Percentiles rank a stretch among this genome's conserved stretches.
Conservation (phyloP, 2,888 invertebrate species). For the Stenodema calcarata region DNA sequence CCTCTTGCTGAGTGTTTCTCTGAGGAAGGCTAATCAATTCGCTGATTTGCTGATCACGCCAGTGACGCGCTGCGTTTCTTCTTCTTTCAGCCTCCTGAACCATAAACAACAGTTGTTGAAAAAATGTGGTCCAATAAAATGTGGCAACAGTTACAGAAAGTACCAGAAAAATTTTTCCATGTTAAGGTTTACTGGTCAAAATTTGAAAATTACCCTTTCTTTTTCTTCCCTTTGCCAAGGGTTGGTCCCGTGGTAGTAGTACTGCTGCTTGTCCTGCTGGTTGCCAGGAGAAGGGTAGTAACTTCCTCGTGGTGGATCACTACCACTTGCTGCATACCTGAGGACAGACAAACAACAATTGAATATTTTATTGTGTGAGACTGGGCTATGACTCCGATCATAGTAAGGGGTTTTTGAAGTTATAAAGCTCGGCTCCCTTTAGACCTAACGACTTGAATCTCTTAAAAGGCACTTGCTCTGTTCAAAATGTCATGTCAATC, state of each 20-base stretch:
- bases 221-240: slow-evolving; percentile 95
- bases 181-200: background rate
- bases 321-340: slow-evolving; percentile 71
- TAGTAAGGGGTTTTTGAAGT: too few relatives aligned
- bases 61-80: slow-evolving; percentile 75
- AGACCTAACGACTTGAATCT: too few relatives aligned
- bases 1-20: slow-evolving; percentile 81
- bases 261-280: slow-evolving; percentile 56
- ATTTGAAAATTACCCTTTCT: slow-evolving; percentile 68
- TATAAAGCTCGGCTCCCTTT: too few relatives aligned
- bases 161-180: background rate
- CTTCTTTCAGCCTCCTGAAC: slow-evolving; percentile 71
- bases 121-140: too few relatives aligned
- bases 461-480: too few relatives aligned
- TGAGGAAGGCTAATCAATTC: slow-evolving; percentile 73
- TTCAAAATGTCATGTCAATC: too few relatives aligned
- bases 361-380: background rate
- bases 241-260: slow-evolving; percentile 67
- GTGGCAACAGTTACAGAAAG: too few relatives aligned
- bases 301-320: slow-evolving; percentile 67
- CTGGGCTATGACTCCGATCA: too few relatives aligned
- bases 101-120: background rate
- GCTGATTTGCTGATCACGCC: slow-evolving; percentile 86
- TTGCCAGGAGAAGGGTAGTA: slow-evolving; percentile 65
- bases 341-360: background rate